Evolutionary conservation across 2,888 invertebrate species (phyloP).

Genomic region (Elysia crispata): DNA sequence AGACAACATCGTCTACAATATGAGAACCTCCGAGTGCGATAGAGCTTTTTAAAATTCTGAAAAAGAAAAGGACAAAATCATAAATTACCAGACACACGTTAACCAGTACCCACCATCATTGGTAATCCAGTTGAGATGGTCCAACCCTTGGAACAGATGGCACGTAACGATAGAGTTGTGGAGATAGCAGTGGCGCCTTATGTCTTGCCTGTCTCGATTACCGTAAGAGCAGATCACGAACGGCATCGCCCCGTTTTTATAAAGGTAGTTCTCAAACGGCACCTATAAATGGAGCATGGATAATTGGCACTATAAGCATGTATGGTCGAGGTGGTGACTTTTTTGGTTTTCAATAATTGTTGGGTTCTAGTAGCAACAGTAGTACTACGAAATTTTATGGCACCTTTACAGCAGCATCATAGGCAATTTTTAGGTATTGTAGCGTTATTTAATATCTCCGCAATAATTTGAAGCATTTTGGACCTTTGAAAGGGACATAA

Average conservation of each 20-base stretch:
- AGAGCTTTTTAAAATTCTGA: too few relatives aligned
- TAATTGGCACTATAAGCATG: not conserved
- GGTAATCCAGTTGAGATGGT: constrained; percentile 48
- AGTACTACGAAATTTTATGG: not conserved
- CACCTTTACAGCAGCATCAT: too few relatives aligned
- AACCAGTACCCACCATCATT: constrained; percentile 28
- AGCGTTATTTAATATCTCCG: too few relatives aligned
- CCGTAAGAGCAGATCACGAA: constrained; percentile 44
- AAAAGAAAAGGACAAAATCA: too few relatives aligned
- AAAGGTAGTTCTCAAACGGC: constrained; percentile 44
- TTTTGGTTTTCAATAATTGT: not conserved
- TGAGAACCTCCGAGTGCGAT: too few relatives aligned
- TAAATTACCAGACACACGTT: too few relatives aligned
- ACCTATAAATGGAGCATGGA: constrained; percentile 1
- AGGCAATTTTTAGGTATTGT: too few relatives aligned
- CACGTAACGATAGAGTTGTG: constrained; percentile 41
- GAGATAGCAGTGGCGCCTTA: constrained; percentile 45
- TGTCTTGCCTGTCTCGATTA: constrained; percentile 36
- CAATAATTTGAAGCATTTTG: too few relatives aligned
- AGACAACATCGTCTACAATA: too few relatives aligned
- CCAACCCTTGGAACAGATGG: constrained; percentile 46
- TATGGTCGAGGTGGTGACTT: not conserved
- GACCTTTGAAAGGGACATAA: too few relatives aligned
- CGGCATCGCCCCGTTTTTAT: constrained; percentile 48
- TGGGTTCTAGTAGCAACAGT: not conserved